These are phyloP conservation scores for Ladona fulva DNA, from an alignment of 1,140 invertebrate genomes.

Conservation along the genomic window DNA sequence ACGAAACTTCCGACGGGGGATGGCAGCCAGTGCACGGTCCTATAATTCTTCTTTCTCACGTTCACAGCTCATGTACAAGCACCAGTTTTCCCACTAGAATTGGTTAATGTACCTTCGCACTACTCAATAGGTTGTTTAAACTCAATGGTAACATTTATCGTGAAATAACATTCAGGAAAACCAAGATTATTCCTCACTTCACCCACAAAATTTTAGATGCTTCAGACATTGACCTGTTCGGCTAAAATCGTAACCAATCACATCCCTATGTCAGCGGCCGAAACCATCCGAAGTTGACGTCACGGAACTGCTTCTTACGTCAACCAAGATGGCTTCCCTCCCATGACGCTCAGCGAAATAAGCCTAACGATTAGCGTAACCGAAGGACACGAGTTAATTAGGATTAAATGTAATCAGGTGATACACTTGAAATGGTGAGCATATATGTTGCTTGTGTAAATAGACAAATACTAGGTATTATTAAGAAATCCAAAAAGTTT, in stretches of 20 bases:
- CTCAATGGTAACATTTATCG: conserved; percentile 18
- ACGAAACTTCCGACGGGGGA: conserved; percentile 41
- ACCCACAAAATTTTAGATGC: conserved; percentile 58
- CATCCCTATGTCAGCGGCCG: conserved; percentile 30
- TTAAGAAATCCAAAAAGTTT: too few species aligned
- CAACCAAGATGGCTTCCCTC: conserved; percentile 2
- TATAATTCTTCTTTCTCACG: conserved; percentile 24
- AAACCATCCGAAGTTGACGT: conserved; percentile 44
- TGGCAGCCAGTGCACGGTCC: conserved; percentile 21
- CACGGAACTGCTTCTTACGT: conserved; percentile 25
- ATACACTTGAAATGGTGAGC: not conserved
- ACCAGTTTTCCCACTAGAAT: conserved; percentile 12
- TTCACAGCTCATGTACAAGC: conserved; percentile 19
- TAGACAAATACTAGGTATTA: too few species aligned
- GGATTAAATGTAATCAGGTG: not conserved
- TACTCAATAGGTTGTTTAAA: conserved; percentile 15
- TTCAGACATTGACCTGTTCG: conserved; percentile 62
- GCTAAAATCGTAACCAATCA: conserved; percentile 43
- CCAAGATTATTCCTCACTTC: conserved; percentile 39
- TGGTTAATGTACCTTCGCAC: conserved; percentile 15
- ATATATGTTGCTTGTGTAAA: not conserved
- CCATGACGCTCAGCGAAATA: conserved; percentile 3
- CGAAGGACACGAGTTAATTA: not conserved
- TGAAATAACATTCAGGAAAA: conserved; percentile 20
- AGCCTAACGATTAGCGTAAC: conserved; percentile 8